Evolutionary conservation across 2,888 invertebrate genomes (phyloP).

Genomic region (Oxystoma pomonae): DNA sequence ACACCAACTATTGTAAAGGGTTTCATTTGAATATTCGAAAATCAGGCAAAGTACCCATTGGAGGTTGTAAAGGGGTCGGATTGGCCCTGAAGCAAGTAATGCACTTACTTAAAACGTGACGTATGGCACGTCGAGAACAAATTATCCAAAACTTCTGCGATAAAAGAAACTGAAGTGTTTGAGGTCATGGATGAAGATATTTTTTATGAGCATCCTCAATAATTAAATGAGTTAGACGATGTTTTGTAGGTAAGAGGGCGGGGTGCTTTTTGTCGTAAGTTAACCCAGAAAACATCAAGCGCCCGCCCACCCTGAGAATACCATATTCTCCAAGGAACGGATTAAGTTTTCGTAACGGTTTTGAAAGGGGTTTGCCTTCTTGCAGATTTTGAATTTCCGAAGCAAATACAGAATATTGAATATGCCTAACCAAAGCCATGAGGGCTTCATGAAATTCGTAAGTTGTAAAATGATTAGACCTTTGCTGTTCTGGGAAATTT

Average conservation of each 20-base stretch:
- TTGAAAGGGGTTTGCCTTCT: not conserved
- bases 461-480: too few species aligned
- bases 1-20: constrained; percentile 13
- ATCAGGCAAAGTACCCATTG: constrained; percentile 17
- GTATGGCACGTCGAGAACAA: constrained; percentile 6
- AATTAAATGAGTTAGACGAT: constrained; percentile 4
- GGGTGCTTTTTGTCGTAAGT: constrained; percentile 8
- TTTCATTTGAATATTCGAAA: constrained; percentile 13
- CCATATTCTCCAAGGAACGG: constrained; percentile 3
- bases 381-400: constrained; percentile 4
- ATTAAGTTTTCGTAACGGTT: constrained; percentile 4
- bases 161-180: constrained; percentile 10
- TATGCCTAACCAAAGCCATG: constrained; percentile 1
- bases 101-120: constrained; percentile 5
- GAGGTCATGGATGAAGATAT: constrained; percentile 4
- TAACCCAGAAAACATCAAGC: not conserved
- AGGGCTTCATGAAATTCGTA: not conserved
- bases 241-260: constrained; percentile 1
- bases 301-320: constrained; percentile 9
- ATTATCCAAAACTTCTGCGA: constrained; percentile 14
- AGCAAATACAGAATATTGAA: not conserved
- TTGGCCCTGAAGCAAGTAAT: constrained; percentile 7
- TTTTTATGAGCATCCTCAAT: constrained; percentile 6
- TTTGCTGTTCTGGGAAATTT: too few species aligned
- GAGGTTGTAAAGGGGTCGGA: constrained; percentile 10